phyloP scores from a whole-genome alignment of 2,113 vertebrate genomes.

The Gallinago media region DNA sequence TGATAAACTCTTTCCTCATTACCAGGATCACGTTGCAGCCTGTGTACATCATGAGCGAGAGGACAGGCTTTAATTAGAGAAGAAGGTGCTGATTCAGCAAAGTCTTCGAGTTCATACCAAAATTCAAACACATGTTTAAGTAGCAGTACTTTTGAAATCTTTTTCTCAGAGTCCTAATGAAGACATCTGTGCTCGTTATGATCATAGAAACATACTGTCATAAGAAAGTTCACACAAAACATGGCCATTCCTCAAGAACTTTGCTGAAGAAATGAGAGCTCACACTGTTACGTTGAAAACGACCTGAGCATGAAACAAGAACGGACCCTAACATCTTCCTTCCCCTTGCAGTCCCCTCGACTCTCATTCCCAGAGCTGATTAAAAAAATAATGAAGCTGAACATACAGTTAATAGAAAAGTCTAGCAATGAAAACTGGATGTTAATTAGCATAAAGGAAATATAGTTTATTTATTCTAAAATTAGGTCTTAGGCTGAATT shows the following conservation, averaged over 20 bases:
- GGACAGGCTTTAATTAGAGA: background rate
- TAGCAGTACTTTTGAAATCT: background rate
- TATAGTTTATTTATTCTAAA: background rate
- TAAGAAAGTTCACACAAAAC: background rate
- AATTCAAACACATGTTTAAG: background rate
- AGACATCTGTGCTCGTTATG: background rate
- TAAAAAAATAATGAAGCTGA: background rate
- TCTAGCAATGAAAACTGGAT: background rate
- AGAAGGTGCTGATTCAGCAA: background rate
- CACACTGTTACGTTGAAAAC: background rate
- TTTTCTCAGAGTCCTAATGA: background rate
- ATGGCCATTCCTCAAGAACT: background rate
- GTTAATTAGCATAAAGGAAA: background rate
- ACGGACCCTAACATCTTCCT: background rate
- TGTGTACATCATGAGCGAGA: background rate
- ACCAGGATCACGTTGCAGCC: background rate
- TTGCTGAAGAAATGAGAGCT: background rate
- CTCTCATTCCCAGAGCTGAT: background rate
- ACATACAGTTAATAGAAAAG: background rate
- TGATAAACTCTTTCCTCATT: background rate
- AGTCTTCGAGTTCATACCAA: background rate
- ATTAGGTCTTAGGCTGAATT: background rate
- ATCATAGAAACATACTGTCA: background rate
- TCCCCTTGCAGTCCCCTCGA: background rate
- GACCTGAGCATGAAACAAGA: background rate